These are phyloP conservation scores for Limnephilus marmoratus DNA, from an alignment of 2,888 invertebrate species.

Conservation along the genomic window DNA sequence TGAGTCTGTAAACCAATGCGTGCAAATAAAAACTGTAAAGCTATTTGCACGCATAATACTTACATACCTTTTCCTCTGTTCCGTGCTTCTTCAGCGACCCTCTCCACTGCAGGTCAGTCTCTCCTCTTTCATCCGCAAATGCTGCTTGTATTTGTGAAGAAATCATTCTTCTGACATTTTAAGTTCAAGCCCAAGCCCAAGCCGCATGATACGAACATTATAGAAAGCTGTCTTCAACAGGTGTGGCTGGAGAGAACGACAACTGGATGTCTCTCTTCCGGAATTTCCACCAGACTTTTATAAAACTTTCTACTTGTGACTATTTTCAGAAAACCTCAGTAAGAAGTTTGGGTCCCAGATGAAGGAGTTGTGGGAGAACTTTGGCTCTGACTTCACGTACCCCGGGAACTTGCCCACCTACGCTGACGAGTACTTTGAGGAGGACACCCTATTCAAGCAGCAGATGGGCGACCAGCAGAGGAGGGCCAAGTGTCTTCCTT, in stretches of 20 bases:
- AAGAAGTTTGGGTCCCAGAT: slow-evolving; percentile 84
- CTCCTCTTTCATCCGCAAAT: too few relatives aligned
- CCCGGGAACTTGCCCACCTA: slow-evolving; percentile 84
- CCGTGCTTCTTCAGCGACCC: too few relatives aligned
- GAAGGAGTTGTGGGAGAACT: slow-evolving; percentile 83
- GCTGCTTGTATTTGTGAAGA: too few relatives aligned
- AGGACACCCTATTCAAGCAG: slow-evolving; percentile 74
- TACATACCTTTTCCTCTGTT: too few relatives aligned
- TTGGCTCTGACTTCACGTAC: slow-evolving; percentile 83
- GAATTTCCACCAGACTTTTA: not conserved
- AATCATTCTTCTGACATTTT: too few relatives aligned
- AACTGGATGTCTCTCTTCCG: too few relatives aligned
- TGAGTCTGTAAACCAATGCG: not conserved
- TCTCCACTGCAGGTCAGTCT: too few relatives aligned
- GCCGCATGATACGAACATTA: too few relatives aligned
- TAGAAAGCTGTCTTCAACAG: not conserved
- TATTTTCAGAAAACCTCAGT: slow-evolving; percentile 82
- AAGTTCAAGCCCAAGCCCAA: too few relatives aligned
- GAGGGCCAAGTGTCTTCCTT: slow-evolving; percentile 86
- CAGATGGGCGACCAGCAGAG: slow-evolving; percentile 70
- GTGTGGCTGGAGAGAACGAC: too few relatives aligned
- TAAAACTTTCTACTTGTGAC: not conserved
- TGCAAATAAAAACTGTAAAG: too few relatives aligned
- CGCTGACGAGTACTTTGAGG: slow-evolving; percentile 85
- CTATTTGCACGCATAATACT: too few relatives aligned